phyloP scores from a whole-genome alignment of 2,888 invertebrate species.

The Quadroppia sp. region DNA sequence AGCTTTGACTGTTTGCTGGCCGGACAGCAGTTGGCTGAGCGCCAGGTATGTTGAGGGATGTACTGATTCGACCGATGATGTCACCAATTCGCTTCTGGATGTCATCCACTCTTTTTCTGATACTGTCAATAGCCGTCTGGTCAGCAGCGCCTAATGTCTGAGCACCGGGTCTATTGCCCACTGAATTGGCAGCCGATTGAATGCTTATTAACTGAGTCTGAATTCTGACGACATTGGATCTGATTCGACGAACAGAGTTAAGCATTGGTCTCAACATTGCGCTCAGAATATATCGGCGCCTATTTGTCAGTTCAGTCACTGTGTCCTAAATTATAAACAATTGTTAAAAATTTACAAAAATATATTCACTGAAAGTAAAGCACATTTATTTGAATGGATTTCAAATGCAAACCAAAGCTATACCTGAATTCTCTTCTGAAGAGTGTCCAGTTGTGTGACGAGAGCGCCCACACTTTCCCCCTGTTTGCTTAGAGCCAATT shows the following conservation, averaged over 20 bases:
- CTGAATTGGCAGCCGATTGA: not conserved
- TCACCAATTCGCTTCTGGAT: constrained; percentile 24
- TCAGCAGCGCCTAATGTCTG: constrained; percentile 2
- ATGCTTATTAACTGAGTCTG: constrained; percentile 36
- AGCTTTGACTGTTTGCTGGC: not conserved
- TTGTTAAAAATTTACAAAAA: too few relatives aligned
- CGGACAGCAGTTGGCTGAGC: too few relatives aligned
- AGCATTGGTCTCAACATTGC: constrained; percentile 43
- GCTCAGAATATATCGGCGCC: constrained; percentile 39
- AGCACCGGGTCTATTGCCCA: not conserved
- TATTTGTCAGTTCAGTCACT: constrained; percentile 38
- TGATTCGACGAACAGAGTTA: constrained; percentile 41
- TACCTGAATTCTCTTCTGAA: constrained; percentile 37
- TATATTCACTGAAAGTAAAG: too few relatives aligned
- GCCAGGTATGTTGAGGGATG: not conserved
- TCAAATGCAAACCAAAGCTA: too few relatives aligned
- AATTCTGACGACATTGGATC: constrained; percentile 40
- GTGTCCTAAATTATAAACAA: constrained; percentile 39
- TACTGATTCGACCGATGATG: constrained; percentile 22
- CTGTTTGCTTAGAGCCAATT: constrained; percentile 31
- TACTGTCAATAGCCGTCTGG: constrained; percentile 23
- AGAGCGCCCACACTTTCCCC: constrained; percentile 24
- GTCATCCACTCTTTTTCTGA: not conserved
- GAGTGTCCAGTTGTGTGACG: constrained; percentile 33
- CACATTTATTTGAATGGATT: too few relatives aligned